Conservation (phyloP, 2,797 vertebrate species). For the Sebastolobus altivelis region DNA sequence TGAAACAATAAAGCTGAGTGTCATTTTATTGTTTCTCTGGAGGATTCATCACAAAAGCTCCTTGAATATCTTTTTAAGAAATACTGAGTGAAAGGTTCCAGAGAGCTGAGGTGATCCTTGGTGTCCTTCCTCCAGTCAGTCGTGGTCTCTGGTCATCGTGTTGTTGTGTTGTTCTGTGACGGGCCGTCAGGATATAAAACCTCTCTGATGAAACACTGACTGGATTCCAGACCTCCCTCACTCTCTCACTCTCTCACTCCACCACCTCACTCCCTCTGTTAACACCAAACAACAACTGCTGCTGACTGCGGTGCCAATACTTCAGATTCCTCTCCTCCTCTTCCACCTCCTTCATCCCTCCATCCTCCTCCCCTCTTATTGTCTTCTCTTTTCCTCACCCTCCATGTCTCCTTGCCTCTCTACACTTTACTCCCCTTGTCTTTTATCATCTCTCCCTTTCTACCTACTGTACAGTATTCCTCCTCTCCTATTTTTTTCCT, state of each 20-base stretch:
- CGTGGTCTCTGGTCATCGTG: background rate
- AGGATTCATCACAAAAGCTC: too few relatives aligned
- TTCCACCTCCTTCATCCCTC: slow-evolving; percentile 27
- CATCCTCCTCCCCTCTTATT: background rate
- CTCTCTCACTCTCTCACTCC: background rate
- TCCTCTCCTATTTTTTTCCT: background rate
- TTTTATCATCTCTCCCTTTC: too few relatives aligned
- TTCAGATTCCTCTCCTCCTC: slow-evolving; percentile 49
- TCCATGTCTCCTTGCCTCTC: background rate
- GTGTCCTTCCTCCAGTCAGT: background rate
- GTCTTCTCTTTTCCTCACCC: background rate
- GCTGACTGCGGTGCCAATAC: slow-evolving; percentile 32
- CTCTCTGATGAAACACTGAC: slow-evolving; percentile 20
- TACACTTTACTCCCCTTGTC: too few relatives aligned
- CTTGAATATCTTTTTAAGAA: background rate
- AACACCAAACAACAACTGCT: slow-evolving; percentile 31
- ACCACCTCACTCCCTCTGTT: slow-evolving; percentile 21
- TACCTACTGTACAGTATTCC: background rate
- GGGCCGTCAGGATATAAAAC: slow-evolving; percentile 15
- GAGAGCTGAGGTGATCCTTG: too few relatives aligned
- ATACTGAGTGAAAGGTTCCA: too few relatives aligned
- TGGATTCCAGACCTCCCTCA: slow-evolving; percentile 48
- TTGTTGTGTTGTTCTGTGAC: slow-evolving; percentile 30
- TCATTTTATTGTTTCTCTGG: too few relatives aligned
- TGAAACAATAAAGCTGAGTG: too few relatives aligned